phyloP scores from a whole-genome alignment of 2,797 vertebrate species.

The Scolopax rusticola region DNA sequence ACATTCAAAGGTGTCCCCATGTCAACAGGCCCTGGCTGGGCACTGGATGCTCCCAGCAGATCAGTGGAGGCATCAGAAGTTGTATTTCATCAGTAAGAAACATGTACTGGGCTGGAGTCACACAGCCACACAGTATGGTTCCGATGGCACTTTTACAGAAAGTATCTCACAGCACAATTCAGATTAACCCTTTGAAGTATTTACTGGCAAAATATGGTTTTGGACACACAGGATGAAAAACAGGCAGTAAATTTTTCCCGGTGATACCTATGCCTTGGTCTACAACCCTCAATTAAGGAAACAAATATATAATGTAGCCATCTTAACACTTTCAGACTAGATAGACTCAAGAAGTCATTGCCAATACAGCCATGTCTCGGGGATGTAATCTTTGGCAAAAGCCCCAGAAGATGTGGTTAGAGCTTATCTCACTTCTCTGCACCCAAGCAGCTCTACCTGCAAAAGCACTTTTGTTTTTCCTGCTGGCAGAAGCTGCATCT shows the following conservation, averaged over 20 bases:
- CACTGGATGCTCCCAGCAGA: background rate
- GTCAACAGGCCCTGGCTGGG: background rate
- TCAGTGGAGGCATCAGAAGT: background rate
- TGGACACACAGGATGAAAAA: background rate
- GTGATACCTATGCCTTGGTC: background rate
- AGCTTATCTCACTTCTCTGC: conserved; percentile 14
- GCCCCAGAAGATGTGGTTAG: conserved; percentile 25
- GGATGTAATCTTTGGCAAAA: conserved; percentile 24
- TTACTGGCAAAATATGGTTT: background rate
- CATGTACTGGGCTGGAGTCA: too few species aligned
- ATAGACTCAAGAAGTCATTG: background rate
- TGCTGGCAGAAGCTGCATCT: conserved; percentile 56
- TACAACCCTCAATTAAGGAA: background rate
- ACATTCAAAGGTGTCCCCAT: background rate
- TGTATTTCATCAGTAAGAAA: background rate
- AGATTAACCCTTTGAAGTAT: background rate
- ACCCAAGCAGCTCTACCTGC: conserved; percentile 53
- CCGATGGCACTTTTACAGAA: background rate
- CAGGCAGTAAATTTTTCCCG: background rate
- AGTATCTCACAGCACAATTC: background rate
- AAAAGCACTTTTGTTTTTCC: conserved; percentile 17
- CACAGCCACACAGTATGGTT: background rate
- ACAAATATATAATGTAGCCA: background rate
- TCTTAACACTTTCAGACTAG: background rate
- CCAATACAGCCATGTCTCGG: background rate